These are phyloP conservation scores for Nasonia longicornis DNA, from an alignment of 1,140 invertebrate species.

Conservation along the genomic window DNA sequence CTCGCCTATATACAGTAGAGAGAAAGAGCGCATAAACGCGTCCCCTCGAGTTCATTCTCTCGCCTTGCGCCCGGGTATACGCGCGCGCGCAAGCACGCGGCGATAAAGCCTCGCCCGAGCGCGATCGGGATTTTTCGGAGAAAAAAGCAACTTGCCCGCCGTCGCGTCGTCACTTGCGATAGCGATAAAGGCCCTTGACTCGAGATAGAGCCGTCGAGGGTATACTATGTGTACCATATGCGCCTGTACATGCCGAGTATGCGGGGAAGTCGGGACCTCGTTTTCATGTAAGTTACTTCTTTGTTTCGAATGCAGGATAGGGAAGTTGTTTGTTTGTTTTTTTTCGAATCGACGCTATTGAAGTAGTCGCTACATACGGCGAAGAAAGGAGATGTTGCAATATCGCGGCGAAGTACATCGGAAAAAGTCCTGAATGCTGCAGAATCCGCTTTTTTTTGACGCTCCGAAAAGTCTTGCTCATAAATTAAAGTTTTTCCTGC, in stretches of 20 bases:
- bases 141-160: neutral
- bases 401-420: too few species aligned
- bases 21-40: neutral
- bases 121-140: neutral
- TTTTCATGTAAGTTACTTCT: neutral
- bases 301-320: neutral
- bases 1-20: neutral
- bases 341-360: neutral
- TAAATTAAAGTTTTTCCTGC: too few species aligned
- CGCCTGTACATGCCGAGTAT: neutral
- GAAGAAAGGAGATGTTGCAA: too few species aligned
- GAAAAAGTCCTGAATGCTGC: too few species aligned
- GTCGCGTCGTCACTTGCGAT: neutral
- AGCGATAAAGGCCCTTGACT: conserved; percentile 5
- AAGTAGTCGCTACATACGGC: too few species aligned
- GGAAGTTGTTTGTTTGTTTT: neutral
- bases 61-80: too few species aligned
- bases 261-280: neutral
- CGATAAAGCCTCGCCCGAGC: too few species aligned
- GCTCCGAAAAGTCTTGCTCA: too few species aligned
- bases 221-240: neutral
- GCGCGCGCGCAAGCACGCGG: neutral
- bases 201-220: neutral
- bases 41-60: too few species aligned
- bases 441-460: too few species aligned